Conservation (phyloP, 2,113 vertebrate species). For the Isichthys henryi region DNA sequence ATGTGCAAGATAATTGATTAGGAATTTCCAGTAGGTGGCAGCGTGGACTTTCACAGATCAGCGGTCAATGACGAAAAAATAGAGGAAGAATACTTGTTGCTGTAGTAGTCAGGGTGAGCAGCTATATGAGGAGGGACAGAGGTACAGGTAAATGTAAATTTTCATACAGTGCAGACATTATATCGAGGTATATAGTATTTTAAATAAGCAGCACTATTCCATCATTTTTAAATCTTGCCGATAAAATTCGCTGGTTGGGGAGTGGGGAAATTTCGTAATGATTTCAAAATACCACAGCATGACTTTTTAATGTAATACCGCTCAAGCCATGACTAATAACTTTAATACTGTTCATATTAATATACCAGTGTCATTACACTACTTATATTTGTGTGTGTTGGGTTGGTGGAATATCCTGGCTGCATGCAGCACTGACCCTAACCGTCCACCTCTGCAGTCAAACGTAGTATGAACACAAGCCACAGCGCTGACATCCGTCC, state of each 20-base stretch:
- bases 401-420: neutral
- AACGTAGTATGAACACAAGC: neutral
- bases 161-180: neutral
- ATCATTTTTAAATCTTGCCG: neutral
- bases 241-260: neutral
- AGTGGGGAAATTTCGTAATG: neutral
- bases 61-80: neutral
- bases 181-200: neutral
- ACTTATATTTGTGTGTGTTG: neutral
- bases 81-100: neutral
- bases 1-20: neutral
- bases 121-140: neutral
- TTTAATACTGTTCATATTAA: neutral
- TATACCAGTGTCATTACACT: neutral
- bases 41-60: neutral
- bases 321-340: too few species aligned
- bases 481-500: fast-evolving
- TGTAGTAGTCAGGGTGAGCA: neutral
- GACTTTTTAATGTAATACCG: too few species aligned
- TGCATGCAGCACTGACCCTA: neutral
- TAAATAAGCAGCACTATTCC: neutral
- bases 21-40: neutral
- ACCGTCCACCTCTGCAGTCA: neutral
- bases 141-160: neutral
- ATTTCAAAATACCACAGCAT: neutral